phyloP scores from a whole-genome alignment of 2,113 vertebrate species.

The Ammospiza caudacuta region DNA sequence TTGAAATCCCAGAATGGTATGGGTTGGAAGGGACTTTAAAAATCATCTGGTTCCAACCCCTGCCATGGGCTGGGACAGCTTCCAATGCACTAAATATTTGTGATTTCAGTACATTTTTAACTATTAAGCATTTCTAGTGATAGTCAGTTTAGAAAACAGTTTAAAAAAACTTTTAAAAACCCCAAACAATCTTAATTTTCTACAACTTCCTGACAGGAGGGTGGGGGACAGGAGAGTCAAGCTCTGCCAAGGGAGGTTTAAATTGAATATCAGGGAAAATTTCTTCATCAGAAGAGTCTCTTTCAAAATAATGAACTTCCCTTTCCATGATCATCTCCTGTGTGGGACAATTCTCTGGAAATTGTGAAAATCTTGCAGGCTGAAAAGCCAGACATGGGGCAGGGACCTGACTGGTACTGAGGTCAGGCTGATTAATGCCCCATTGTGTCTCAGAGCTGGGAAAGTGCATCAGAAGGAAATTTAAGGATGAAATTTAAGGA shows the following conservation, averaged over 20 bases:
- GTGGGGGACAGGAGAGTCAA: rapidly evolving
- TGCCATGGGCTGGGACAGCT: neutral
- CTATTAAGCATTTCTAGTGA: neutral
- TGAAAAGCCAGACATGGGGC: neutral
- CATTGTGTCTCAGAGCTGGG: neutral
- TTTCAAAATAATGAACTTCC: neutral
- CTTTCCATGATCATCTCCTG: neutral
- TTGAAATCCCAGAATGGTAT: neutral
- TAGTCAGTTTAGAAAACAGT: neutral
- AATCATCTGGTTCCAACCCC: neutral
- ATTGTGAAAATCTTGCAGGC: neutral
- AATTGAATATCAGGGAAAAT: neutral
- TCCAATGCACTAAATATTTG: neutral
- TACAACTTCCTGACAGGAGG: neutral
- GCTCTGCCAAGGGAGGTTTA: neutral
- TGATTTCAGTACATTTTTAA: neutral
- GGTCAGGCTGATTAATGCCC: neutral
- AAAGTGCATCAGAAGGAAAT: neutral
- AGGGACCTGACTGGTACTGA: neutral
- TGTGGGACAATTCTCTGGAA: neutral
- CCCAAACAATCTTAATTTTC: neutral
- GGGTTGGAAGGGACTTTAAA: neutral
- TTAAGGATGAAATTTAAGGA: neutral
- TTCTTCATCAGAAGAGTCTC: neutral
- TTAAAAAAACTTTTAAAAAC: neutral